Evolutionary conservation across 2,797 vertebrate species (phyloP).

Genomic region (Nyctibius grandis): DNA sequence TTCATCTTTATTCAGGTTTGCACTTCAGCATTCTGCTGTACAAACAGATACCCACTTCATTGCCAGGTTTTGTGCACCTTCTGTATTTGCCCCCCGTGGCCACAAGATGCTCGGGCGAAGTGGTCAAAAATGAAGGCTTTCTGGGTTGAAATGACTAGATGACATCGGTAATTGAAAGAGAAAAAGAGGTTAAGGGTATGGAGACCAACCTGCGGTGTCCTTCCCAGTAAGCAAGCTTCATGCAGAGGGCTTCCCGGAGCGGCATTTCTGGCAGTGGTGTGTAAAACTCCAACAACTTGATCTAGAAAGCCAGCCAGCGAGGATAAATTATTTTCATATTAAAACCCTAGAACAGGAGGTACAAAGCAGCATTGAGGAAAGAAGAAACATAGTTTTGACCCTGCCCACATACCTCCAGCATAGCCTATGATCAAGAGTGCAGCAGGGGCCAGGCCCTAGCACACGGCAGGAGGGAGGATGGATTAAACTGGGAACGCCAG

Average conservation of each 20-base stretch:
- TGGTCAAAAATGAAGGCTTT: background rate
- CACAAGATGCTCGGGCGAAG: rapidly evolving
- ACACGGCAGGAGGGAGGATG: rapidly evolving
- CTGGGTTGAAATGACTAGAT: background rate
- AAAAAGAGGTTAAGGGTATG: background rate
- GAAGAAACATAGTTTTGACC: background rate
- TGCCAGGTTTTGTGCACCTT: background rate
- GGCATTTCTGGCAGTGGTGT: background rate
- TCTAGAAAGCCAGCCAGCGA: background rate
- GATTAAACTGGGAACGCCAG: background rate
- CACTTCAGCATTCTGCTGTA: background rate
- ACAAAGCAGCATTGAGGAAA: background rate
- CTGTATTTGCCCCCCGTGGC: background rate
- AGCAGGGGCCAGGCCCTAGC: background rate
- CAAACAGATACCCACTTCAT: background rate
- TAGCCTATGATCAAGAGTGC: background rate
- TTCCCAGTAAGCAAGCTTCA: background rate
- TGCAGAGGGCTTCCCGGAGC: background rate
- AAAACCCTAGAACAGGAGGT: background rate
- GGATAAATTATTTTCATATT: background rate
- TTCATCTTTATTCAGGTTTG: background rate
- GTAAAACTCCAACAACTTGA: background rate
- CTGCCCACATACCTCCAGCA: rapidly evolving
- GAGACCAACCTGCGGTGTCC: background rate
- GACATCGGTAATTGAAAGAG: background rate